Evolutionary conservation across 2,888 invertebrate genomes (phyloP).

Genomic region (Cordilura impudica): DNA sequence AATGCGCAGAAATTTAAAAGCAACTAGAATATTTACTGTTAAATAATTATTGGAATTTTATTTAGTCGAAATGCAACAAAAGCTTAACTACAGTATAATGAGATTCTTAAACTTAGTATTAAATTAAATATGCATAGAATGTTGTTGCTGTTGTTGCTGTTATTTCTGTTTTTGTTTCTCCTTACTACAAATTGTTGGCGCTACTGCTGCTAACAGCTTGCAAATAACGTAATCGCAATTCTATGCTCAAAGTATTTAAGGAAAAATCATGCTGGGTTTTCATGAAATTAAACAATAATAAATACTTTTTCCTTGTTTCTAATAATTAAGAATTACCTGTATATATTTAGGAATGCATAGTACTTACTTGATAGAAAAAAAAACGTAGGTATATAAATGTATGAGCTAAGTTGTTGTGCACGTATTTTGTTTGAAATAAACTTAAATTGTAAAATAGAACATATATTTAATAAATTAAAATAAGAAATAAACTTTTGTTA

Average conservation of each 20-base stretch:
- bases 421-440: too few species aligned
- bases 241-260: slow-evolving; percentile 10
- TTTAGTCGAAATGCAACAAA: background rate
- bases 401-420: too few species aligned
- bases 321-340: too few species aligned
- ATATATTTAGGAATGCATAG: too few species aligned
- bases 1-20: background rate
- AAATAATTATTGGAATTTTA: slow-evolving; percentile 8
- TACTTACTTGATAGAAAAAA: too few species aligned
- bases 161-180: background rate
- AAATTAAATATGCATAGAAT: background rate
- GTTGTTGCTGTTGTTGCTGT: background rate
- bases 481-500: too few species aligned
- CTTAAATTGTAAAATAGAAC: too few species aligned
- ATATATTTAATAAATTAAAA: too few species aligned
- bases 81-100: background rate
- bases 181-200: background rate
- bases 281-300: slow-evolving; percentile 20
- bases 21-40: background rate
- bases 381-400: background rate
- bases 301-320: slow-evolving; percentile 6
- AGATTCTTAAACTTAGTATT: background rate
- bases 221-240: slow-evolving; percentile 11
- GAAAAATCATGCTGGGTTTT: slow-evolving; percentile 35
- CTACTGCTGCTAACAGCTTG: slow-evolving; percentile 4